A percentile compares a stretch with the other conserved stretches of the same genome.
phyloP scores from a whole-genome alignment of 2,113 vertebrate species.

The Paedocypris sp. region DNA sequence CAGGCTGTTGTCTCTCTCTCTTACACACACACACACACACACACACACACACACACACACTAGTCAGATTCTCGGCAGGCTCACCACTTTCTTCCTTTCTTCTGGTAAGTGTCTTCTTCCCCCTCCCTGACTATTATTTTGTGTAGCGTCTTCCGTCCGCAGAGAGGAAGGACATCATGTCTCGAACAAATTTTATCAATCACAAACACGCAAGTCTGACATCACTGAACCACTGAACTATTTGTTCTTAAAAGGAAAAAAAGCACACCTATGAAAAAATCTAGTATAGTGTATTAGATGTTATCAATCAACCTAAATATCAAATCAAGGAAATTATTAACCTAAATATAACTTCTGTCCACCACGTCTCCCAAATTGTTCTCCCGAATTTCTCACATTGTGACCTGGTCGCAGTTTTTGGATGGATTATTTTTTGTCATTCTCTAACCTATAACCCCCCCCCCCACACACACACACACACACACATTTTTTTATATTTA shows the following conservation, averaged over 20 bases:
- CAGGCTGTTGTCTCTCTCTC: neutral
- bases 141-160: conserved; percentile 1
- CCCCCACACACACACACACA: too few relatives aligned
- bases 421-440: too few relatives aligned
- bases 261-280: neutral
- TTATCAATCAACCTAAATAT: too few relatives aligned
- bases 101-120: conserved; percentile 43
- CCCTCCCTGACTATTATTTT: conserved; percentile 8
- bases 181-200: conserved; percentile 25
- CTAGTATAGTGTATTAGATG: too few relatives aligned
- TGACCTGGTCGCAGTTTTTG: too few relatives aligned
- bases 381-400: too few relatives aligned
- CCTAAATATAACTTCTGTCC: too few relatives aligned
- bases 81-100: conserved; percentile 28
- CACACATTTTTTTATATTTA: too few relatives aligned
- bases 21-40: neutral
- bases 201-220: conserved; percentile 18
- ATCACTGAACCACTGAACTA: conserved; percentile 26
- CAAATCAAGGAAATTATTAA: too few relatives aligned
- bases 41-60: neutral
- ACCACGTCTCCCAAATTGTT: too few relatives aligned
- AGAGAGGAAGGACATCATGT: conserved; percentile 21
- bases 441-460: too few relatives aligned
- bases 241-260: conserved; percentile 30
- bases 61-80: conserved; percentile 34